phyloP scores from a whole-genome alignment of 2,888 invertebrate species.

The Xestia ashworthii region DNA sequence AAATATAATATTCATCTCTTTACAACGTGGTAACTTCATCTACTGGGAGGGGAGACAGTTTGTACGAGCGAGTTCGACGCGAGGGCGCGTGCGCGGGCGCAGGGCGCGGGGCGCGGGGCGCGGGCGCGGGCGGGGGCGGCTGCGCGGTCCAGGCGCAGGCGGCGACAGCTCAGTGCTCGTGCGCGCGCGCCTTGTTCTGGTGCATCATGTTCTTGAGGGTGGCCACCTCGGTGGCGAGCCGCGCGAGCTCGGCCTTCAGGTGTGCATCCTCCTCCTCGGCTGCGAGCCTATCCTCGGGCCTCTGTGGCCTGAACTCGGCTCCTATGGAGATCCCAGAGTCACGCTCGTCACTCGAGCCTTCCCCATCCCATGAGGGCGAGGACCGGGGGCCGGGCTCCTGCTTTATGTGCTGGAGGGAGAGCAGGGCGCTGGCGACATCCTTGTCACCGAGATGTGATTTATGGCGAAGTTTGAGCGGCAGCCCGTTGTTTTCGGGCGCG shows the following conservation, averaged over 20 bases:
- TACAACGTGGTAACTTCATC: slow-evolving; percentile 89
- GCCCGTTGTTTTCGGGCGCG: slow-evolving; percentile 93
- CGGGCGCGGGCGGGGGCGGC: slow-evolving; percentile 67
- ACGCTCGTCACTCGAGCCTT: slow-evolving; percentile 97
- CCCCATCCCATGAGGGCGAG: slow-evolving; percentile 96
- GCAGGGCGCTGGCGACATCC: slow-evolving; percentile 95
- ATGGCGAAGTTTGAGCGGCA: slow-evolving; percentile 97
- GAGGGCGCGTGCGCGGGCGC: slow-evolving; percentile 62
- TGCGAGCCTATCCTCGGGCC: slow-evolving; percentile 81
- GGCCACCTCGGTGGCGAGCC: slow-evolving; percentile 97
- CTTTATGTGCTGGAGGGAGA: slow-evolving; percentile 96
- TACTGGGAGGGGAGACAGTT: slow-evolving; percentile 84
- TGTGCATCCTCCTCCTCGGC: slow-evolving; percentile 93
- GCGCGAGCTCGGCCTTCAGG: slow-evolving; percentile 96
- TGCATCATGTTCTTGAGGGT: slow-evolving; percentile 96
- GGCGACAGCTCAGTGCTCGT: slow-evolving; percentile 86
- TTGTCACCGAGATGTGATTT: slow-evolving; percentile 97
- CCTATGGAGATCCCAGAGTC: slow-evolving; percentile 97
- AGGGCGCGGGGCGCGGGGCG: slow-evolving; percentile 57
- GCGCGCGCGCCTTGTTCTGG: slow-evolving; percentile 89
- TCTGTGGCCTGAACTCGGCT: slow-evolving; percentile 91
- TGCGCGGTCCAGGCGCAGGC: slow-evolving; percentile 80
- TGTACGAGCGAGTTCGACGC: slow-evolving; percentile 82
- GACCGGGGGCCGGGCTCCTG: slow-evolving; percentile 95
- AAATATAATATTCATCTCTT: slow-evolving; percentile 85